Conservation (phyloP, 2,888 invertebrate genomes). For the Rhogogaster chlorosoma region DNA sequence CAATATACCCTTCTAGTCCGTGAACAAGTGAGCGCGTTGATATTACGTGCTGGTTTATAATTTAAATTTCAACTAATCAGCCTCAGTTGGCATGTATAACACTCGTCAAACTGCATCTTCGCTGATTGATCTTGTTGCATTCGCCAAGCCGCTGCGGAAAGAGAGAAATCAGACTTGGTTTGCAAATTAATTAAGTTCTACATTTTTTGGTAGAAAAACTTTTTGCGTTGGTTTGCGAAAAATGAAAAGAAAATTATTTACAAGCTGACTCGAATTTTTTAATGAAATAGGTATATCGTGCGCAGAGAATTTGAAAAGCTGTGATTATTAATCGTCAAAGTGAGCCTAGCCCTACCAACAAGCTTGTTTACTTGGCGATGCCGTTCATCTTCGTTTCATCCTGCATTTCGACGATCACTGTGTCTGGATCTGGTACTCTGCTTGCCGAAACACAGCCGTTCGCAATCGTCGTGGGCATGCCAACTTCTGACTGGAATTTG, state of each 20-base stretch:
- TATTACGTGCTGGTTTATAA: conserved; percentile 3
- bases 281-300: neutral
- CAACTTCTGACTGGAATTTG: conserved; percentile 71
- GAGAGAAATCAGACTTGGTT: conserved; percentile 35
- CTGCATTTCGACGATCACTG: conserved; percentile 76
- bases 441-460: conserved; percentile 76
- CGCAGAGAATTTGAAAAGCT: neutral
- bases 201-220: conserved; percentile 56
- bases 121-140: conserved; percentile 18
- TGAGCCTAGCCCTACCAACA: conserved; percentile 77
- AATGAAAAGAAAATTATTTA: neutral
- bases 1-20: conserved; percentile 46
- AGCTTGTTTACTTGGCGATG: conserved; percentile 77
- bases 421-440: conserved; percentile 76
- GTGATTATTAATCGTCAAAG: conserved; percentile 57
- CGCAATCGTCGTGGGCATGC: conserved; percentile 74
- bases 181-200: conserved; percentile 56
- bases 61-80: neutral
- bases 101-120: conserved; percentile 36
- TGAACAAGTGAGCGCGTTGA: conserved; percentile 29
- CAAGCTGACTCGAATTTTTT: neutral
- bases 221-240: neutral
- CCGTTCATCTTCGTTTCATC: conserved; percentile 75
- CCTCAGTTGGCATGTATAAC: neutral
- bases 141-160: neutral